These are phyloP conservation scores for Blomia tropicalis DNA, from an alignment of 2,888 invertebrate species.

Conservation along the genomic window DNA sequence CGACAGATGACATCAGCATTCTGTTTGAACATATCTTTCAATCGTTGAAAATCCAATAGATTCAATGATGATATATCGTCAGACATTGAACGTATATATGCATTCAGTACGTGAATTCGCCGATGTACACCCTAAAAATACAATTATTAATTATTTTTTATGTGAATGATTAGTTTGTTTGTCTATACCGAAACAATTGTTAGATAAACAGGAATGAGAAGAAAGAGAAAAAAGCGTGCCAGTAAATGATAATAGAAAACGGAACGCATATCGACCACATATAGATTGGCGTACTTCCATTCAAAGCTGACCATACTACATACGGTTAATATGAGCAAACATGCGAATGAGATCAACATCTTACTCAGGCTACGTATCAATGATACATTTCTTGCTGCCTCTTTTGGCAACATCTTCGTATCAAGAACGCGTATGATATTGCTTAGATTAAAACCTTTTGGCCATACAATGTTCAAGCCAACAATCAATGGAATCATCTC, in stretches of 20 bases:
- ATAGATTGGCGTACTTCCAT: conserved; percentile 4
- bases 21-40: conserved; percentile 3
- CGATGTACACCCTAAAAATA: background rate
- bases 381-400: background rate
- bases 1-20: background rate
- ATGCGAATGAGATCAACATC: background rate
- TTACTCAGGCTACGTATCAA: background rate
- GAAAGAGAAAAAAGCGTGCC: background rate
- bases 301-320: background rate
- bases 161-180: background rate
- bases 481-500: background rate
- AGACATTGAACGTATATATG: conserved; percentile 2
- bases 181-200: conserved; percentile 4
- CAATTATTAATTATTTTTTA: background rate
- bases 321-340: background rate
- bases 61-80: background rate
- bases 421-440: background rate
- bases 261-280: background rate
- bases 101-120: background rate
- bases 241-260: conserved; percentile 4
- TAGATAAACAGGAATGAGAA: conserved; percentile 2
- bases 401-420: background rate
- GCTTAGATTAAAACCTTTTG: background rate
- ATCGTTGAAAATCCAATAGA: background rate
- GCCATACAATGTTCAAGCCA: conserved; percentile 1